Evolutionary conservation across 2,113 vertebrate species (phyloP).

Genomic region (Sceloporus tristichus): DNA sequence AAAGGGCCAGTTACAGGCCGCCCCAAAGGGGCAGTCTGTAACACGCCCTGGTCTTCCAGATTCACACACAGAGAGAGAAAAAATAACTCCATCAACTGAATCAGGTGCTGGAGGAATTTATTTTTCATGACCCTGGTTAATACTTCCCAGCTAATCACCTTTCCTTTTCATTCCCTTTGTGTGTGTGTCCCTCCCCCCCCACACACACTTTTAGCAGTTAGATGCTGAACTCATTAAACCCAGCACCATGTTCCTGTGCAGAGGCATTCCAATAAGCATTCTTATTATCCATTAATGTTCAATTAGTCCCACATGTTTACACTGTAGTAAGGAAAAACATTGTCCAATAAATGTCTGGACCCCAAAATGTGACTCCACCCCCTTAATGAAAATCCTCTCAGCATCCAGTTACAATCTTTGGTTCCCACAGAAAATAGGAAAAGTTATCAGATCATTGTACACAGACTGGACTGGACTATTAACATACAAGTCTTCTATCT

Average conservation of each 20-base stretch:
- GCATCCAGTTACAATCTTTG: neutral
- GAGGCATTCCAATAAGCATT: conserved; percentile 53
- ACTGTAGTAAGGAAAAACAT: neutral
- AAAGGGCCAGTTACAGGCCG: no score
- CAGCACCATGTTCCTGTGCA: conserved; percentile 24
- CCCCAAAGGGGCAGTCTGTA: no score
- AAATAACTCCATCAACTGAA: conserved; percentile 18
- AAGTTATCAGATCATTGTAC: conserved; percentile 18
- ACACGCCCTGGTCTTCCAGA: conserved; percentile 5
- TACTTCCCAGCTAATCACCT: conserved; percentile 72
- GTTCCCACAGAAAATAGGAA: conserved; percentile 4
- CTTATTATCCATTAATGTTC: conserved; percentile 18
- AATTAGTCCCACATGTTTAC: neutral
- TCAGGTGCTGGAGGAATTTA: conserved; percentile 64
- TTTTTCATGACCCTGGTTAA: conserved; percentile 57
- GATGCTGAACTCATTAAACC: conserved; percentile 27
- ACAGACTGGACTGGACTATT: conserved; percentile 12
- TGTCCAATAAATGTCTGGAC: neutral
- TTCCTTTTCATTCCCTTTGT: conserved; percentile 64
- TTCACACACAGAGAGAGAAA: conserved; percentile 2
- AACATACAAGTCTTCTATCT: conserved; percentile 18
- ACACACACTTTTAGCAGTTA: conserved; percentile 57
- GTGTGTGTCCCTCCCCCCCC: conserved; percentile 50
- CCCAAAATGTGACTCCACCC: conserved; percentile 1
- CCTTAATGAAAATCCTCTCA: conserved; percentile 3